Evolutionary conservation across 2,888 invertebrate genomes (phyloP), one percentile per base, ranked within the genome.

Genomic region (Toxonevra muliebris): DNA sequence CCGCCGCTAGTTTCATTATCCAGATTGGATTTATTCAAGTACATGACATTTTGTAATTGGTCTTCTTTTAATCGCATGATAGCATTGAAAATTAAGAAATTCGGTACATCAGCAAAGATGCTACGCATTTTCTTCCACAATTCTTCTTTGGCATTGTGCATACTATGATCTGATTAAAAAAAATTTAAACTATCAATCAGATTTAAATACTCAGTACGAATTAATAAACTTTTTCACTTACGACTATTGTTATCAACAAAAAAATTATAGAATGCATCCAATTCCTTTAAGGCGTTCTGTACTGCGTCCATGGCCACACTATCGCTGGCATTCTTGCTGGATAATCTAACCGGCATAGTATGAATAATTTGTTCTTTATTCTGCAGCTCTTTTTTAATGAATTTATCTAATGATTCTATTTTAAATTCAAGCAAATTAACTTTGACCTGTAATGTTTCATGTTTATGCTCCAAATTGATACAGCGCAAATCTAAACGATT

Each of bases 321-420:
- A 67, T 84, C 84, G 63, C 78, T 82, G 42, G 78, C 76, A 71
- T 84, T 84, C 5, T 73, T 73, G 2, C 72, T 50, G 52, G 63
- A 81, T 3, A 83, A 71, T 40, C 79, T 79, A 0, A 83, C 80
- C 1, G 84, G 84, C 75, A 82, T 85, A 9, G 79, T 77, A 9
- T 75, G 59, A 13, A 74, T 61, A 1, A 83, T 80, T 53, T 78
- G 75, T 9, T 73, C 65, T 45, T 77, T 80, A 19, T 73, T 78
- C 3, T 75, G 54, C 10, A 75, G 71, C 68, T 84, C 83, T 50
- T 77, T 72, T 7, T 77, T 73, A 20, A 76, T 70, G 2, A 74
- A 70, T 43, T 78, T 76, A 11, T 69, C 73, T 13, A 83, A 71
- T 0, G 76, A 70, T 7, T 77, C 76, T 0, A 74, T 63, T 68